Percentiles rank a stretch among this genome's conserved stretches.
Conservation (phyloP, 2,888 invertebrate genomes). For the Sinelater perroti region DNA sequence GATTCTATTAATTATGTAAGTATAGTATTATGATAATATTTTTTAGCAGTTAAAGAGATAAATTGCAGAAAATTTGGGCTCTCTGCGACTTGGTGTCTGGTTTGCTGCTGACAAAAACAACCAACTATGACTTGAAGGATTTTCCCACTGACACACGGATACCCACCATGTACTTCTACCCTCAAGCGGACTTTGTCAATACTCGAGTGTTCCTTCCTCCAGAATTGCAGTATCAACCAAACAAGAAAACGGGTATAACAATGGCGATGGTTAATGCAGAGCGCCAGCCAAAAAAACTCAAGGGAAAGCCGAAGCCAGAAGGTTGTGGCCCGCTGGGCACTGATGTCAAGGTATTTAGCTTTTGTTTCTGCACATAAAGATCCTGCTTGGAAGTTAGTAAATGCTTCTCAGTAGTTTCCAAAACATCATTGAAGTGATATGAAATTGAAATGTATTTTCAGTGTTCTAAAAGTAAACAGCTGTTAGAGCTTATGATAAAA, state of each 20-base stretch:
- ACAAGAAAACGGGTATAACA: slow-evolving; percentile 59
- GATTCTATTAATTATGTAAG: slow-evolving; percentile 84
- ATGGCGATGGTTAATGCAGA: slow-evolving; percentile 60
- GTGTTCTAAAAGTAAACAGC: no score
- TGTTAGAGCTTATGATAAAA: no score
- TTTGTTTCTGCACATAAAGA: not conserved
- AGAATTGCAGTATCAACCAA: slow-evolving; percentile 72
- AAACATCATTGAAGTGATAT: no score
- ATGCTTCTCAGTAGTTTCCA: no score
- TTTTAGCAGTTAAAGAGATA: no score
- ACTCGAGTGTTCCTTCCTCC: slow-evolving; percentile 82
- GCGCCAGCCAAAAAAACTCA: slow-evolving; percentile 59
- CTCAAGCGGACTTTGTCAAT: slow-evolving; percentile 78
- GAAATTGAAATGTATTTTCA: no score
- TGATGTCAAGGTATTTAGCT: slow-evolving; percentile 65
- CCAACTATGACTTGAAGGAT: slow-evolving; percentile 89
- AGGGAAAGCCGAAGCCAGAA: slow-evolving; percentile 63
- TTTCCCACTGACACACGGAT: slow-evolving; percentile 86
- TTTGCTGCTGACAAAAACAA: slow-evolving; percentile 85
- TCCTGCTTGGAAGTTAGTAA: no score
- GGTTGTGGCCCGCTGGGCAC: slow-evolving; percentile 68
- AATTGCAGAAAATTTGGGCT: slow-evolving; percentile 91
- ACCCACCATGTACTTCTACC: slow-evolving; percentile 90
- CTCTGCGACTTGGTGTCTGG: slow-evolving; percentile 95
- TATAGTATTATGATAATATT: slow-evolving; percentile 44